These are phyloP conservation scores for Parazoanthus atlanticus DNA, from an alignment of 92 coral and sea anemone genomes.

Conservation along the genomic window DNA sequence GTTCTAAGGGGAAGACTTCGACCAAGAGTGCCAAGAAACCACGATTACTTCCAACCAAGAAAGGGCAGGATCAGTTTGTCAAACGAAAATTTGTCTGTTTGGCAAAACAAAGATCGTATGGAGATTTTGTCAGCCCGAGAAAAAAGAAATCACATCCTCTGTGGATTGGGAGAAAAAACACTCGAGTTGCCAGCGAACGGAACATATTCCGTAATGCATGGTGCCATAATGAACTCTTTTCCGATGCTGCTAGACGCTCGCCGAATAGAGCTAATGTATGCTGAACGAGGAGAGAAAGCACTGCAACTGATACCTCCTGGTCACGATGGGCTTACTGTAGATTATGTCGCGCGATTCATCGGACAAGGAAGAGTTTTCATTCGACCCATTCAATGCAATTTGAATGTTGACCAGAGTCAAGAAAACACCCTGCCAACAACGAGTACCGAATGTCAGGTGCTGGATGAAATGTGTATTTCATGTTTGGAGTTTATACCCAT, in stretches of 20 bases:
- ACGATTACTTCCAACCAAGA: neutral
- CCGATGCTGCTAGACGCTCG: conserved; percentile 47
- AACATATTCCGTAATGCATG: conserved; percentile 10
- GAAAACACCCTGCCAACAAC: conserved; percentile 9
- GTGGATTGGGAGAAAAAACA: conserved; percentile 44
- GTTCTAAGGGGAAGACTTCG: neutral
- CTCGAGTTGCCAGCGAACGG: conserved; percentile 17
- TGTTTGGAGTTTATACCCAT: conserved; percentile 47
- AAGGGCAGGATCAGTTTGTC: conserved; percentile 26
- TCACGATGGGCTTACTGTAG: conserved; percentile 45
- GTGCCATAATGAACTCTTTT: conserved; percentile 35
- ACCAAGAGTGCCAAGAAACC: conserved; percentile 23
- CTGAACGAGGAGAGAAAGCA: conserved; percentile 43
- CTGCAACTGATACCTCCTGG: conserved; percentile 45
- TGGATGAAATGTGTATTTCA: conserved; percentile 47
- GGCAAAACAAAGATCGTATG: conserved; percentile 19
- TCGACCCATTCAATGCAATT: conserved; percentile 65
- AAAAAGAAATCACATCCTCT: conserved; percentile 38
- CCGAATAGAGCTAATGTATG: conserved; percentile 40
- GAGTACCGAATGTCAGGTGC: conserved; percentile 33
- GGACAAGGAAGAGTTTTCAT: conserved; percentile 61
- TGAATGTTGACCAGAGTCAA: conserved; percentile 32
- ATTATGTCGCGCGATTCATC: conserved; percentile 41
- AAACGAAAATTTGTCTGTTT: conserved; percentile 34
- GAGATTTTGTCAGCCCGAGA: conserved; percentile 38